Percentiles rank a stretch among this genome's conserved stretches.
These are phyloP conservation scores for Fistularia commersonii DNA, from an alignment of 2,797 vertebrate species.

Conservation along the genomic window DNA sequence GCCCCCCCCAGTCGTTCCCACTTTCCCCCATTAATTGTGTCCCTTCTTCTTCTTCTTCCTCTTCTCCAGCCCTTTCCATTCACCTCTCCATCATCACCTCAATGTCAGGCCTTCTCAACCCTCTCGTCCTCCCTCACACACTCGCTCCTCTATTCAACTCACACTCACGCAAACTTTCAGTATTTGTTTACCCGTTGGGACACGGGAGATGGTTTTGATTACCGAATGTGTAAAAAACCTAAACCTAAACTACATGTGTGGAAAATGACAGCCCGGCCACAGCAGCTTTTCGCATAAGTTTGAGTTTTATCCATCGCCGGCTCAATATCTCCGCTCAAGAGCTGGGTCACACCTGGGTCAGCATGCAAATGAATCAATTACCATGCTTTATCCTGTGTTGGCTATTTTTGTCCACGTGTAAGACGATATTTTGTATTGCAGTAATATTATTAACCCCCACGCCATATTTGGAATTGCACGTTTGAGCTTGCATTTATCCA, in stretches of 20 bases:
- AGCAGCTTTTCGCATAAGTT: slow-evolving; percentile 38
- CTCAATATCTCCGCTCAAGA: slow-evolving; percentile 20
- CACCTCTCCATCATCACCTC: slow-evolving; percentile 34
- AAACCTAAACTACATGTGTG: slow-evolving; percentile 1
- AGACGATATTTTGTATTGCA: slow-evolving; percentile 1
- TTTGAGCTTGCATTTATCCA: no score
- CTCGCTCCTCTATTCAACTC: slow-evolving; percentile 29
- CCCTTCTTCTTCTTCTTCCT: slow-evolving; percentile 29
- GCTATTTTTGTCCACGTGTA: slow-evolving; percentile 1
- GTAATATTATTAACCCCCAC: slow-evolving; percentile 6
- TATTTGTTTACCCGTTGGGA: slow-evolving; percentile 8
- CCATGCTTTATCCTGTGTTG: slow-evolving; percentile 9
- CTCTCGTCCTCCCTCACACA: neutral
- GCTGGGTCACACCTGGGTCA: slow-evolving; percentile 26
- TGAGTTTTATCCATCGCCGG: slow-evolving; percentile 24
- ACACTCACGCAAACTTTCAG: slow-evolving; percentile 24
- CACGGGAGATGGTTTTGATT: neutral
- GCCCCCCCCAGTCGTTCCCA: slow-evolving; percentile 55
- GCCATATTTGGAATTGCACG: no score
- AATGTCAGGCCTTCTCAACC: neutral
- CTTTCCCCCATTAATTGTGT: slow-evolving; percentile 48
- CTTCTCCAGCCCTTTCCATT: slow-evolving; percentile 53
- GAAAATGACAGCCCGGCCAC: slow-evolving; percentile 35
- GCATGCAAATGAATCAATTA: no score
- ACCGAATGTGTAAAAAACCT: no score